Evolutionary conservation across 2,888 invertebrate species (phyloP).

Genomic region (Drosophila kambysellisi): DNA sequence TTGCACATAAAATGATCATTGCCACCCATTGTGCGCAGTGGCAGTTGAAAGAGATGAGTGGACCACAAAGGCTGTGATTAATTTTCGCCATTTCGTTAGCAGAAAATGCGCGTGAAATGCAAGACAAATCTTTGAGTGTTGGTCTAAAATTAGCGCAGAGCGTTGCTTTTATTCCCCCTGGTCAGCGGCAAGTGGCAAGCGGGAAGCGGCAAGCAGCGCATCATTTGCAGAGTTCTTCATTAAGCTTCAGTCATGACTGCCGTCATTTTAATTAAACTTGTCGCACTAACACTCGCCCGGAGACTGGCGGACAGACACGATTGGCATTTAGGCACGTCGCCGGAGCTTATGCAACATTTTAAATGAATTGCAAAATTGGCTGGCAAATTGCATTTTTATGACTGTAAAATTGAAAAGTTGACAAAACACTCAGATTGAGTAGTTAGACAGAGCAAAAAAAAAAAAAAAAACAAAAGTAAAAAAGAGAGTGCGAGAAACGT

Average conservation of each 20-base stretch:
- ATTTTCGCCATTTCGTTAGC: conserved; percentile 67
- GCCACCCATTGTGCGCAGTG: conserved; percentile 7
- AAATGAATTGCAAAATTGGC: conserved; percentile 74
- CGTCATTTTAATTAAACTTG: conserved; percentile 68
- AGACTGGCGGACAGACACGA: conserved; percentile 2
- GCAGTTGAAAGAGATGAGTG: conserved; percentile 2
- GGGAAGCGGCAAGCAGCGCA: conserved; percentile 4
- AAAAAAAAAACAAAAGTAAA: background rate
- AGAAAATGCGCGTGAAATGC: conserved; percentile 50
- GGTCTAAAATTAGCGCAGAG: conserved; percentile 59
- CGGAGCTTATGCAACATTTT: conserved; percentile 69
- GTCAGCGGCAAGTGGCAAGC: conserved; percentile 1
- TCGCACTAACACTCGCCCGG: conserved; percentile 15
- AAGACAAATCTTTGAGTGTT: conserved; percentile 55
- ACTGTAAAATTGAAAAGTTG: conserved; percentile 77
- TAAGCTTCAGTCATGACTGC: conserved; percentile 16
- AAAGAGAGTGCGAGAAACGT: conserved; percentile 19
- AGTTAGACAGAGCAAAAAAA: conserved; percentile 2
- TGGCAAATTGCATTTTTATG: conserved; percentile 76
- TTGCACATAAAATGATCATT: background rate
- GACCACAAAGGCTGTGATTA: conserved; percentile 71
- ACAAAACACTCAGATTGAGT: conserved; percentile 47
- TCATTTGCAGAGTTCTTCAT: conserved; percentile 47
- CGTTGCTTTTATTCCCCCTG: background rate
- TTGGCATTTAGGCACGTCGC: conserved; percentile 55